Conservation (phyloP, 2,797 vertebrate genomes). For the Semaprochilodus insignis region DNA sequence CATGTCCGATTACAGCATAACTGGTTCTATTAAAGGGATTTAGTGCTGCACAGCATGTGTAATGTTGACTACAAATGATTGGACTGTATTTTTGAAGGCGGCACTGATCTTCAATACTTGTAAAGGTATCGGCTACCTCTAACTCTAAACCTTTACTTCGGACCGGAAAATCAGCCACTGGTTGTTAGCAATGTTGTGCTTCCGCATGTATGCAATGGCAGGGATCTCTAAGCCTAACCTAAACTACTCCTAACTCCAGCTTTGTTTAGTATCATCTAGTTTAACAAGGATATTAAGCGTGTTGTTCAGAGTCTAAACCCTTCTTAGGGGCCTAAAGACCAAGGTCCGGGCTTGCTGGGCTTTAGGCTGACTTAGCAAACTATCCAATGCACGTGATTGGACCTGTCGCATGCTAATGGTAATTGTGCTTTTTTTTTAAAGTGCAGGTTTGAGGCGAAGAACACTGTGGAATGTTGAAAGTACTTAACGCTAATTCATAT, state of each 20-base stretch:
- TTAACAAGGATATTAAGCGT: no score
- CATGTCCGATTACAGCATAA: no score
- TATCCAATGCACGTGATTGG: background rate
- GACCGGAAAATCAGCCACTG: no score
- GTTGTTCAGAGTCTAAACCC: background rate
- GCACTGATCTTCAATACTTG: no score
- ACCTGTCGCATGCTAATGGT: background rate
- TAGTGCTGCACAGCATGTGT: no score
- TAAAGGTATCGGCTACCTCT: no score
- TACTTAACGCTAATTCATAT: background rate
- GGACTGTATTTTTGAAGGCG: no score
- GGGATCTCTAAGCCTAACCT: background rate
- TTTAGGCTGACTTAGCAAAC: background rate
- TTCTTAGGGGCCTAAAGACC: background rate
- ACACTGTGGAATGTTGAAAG: conserved; percentile 15
- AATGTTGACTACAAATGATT: no score
- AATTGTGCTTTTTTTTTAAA: conserved; percentile 6
- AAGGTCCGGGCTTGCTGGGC: background rate
- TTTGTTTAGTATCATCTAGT: background rate
- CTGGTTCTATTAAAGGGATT: no score
- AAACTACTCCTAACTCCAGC: background rate
- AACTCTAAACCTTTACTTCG: no score
- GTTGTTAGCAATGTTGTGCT: no score
- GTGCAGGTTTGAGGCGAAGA: conserved; percentile 1
- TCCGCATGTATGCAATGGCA: no score